Base-by-base conservation (phyloP, 2,113 vertebrate species). In the Cynopterus brachyotis region DNA sequence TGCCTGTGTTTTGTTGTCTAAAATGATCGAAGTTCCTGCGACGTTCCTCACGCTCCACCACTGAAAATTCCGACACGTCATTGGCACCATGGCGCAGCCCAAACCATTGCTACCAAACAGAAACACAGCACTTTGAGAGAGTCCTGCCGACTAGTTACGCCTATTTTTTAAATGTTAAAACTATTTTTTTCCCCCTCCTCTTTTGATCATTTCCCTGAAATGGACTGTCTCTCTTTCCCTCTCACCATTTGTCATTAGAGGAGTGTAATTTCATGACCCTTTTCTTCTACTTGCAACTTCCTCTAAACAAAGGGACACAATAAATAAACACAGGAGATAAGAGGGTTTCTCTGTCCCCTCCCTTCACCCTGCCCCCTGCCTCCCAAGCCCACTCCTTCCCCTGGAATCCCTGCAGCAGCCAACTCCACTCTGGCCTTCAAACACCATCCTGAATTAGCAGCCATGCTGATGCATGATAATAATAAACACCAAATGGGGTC, bases 311-410 rank as follows among this genome's bases (percentile, higher is more conserved):
- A 96, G 91, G 19, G 70, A 83, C 81, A 73, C 42, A 86, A 92
- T 95, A 97, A 98, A 97, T 86, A 96, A 97, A 95, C 24, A 22
- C 19, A 72, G 72, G 66, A 95, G n/a, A 22, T 13, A 30, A 91
- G 60, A 12, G 19, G 60, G 19, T 15, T 15, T 82, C 72, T 89
- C 15, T 9, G 47, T 15, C 47, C 47, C 42, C 42, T 42, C 5
- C 42, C n/a, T n/a, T n/a, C n/a, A n/a, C n/a, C n/a, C n/a, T n/a
- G 7, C 72, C 37, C 28, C 35, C 17, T 47, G 9, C 11, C 12
- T 19, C 7, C 40, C 12, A 1, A 22, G 20, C 70, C 81, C 22
- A 37, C 55, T 69, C 32, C 17, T 45, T 89, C 84, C 80, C 81
- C 28, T 13, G 11, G 62, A 69, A 13, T 67, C 62, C 84, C 57